phyloP scores from a whole-genome alignment of 2,113 vertebrate species.

The Clarias macrocephalus region DNA sequence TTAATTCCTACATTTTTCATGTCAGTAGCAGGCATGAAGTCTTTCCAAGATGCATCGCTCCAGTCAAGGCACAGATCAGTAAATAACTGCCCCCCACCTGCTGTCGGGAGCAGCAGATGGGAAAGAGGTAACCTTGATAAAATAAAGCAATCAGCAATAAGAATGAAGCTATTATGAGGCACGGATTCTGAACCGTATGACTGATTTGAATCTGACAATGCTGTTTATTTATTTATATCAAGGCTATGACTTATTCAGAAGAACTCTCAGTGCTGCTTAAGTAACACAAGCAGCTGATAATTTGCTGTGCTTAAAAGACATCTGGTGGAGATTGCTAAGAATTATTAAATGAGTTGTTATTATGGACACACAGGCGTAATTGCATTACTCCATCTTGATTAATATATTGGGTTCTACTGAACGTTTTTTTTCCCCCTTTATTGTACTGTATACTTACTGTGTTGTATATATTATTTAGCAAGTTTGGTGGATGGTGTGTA shows the following conservation, averaged over 20 bases:
- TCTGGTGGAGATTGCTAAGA: neutral
- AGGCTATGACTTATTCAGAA: constrained; percentile 51
- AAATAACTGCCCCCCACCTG: constrained; percentile 17
- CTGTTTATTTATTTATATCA: constrained; percentile 56
- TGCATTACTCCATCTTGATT: neutral
- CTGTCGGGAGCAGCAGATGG: neutral
- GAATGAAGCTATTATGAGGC: constrained; percentile 28
- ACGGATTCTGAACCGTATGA: constrained; percentile 26
- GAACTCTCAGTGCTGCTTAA: constrained; percentile 20
- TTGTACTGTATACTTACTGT: neutral
- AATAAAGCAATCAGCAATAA: constrained; percentile 43
- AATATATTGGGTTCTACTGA: neutral
- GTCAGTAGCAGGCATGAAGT: constrained; percentile 5
- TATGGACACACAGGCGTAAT: neutral
- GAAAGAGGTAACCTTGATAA: constrained; percentile 28
- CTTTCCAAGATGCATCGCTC: neutral
- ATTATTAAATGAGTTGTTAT: neutral
- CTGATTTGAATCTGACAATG: constrained; percentile 43
- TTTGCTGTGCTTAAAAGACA: constrained; percentile 11
- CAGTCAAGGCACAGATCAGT: constrained; percentile 26
- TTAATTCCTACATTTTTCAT: constrained; percentile 43
- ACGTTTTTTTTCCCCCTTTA: neutral
- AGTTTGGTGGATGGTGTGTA: neutral
- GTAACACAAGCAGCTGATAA: constrained; percentile 31
- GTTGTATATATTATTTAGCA: neutral